phyloP scores from a whole-genome alignment of 2,113 vertebrate species.

The Origma solitaria region DNA sequence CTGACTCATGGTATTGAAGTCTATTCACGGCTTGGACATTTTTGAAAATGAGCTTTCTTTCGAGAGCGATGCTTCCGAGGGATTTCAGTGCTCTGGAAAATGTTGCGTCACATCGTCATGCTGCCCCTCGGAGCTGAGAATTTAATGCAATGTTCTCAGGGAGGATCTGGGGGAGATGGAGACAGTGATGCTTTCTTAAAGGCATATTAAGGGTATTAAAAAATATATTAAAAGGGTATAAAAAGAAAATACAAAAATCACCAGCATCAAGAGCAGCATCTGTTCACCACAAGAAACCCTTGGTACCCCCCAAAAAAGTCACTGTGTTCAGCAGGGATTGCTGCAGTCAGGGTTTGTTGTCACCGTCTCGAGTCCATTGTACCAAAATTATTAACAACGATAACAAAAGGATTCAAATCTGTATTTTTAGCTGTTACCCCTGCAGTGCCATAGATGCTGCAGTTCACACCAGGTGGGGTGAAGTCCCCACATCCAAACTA shows the following conservation, averaged over 20 bases:
- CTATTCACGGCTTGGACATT: background rate
- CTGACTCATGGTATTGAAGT: background rate
- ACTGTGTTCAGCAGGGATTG: background rate
- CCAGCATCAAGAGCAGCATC: no score
- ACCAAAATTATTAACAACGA: background rate
- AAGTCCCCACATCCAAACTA: background rate
- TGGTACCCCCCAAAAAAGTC: background rate
- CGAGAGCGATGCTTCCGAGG: background rate
- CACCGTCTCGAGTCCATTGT: background rate
- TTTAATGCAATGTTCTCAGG: background rate
- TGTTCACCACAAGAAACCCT: background rate
- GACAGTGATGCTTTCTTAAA: no score
- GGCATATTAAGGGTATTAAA: no score
- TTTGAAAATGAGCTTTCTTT: background rate
- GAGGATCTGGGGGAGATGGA: background rate
- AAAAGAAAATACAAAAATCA: no score
- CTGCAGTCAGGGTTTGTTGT: background rate
- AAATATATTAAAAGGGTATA: no score
- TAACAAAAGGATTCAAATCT: background rate
- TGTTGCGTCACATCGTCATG: accelerated
- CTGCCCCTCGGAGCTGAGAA: background rate
- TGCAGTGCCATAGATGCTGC: background rate
- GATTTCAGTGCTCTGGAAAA: background rate
- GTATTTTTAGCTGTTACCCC: background rate
- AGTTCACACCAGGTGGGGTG: background rate